Conservation (phyloP, 1,140 invertebrate genomes). For the Drosophila subobscura region DNA sequence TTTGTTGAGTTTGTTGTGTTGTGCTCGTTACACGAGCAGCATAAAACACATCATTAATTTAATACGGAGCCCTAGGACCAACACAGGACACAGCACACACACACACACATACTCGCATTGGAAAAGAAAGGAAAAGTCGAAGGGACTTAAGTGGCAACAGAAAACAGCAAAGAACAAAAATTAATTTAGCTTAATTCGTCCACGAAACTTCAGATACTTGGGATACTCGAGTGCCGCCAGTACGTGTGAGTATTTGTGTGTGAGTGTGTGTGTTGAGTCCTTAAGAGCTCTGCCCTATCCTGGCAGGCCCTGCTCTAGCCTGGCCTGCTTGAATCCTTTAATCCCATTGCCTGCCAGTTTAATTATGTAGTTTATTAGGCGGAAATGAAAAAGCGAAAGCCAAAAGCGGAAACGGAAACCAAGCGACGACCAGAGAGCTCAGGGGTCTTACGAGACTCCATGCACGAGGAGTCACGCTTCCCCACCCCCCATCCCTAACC, state of each 20-base stretch:
- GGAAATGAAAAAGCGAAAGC: conserved; percentile 83
- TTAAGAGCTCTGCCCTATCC: conserved; percentile 28
- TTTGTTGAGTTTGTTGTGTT: conserved; percentile 12
- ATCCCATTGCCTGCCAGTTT: conserved; percentile 82
- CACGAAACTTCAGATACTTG: conserved; percentile 63
- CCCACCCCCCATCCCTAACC: conserved; percentile 11
- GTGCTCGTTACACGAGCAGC: conserved; percentile 30
- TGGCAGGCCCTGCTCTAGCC: too few species aligned
- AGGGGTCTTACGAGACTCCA: conserved; percentile 35
- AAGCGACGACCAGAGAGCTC: conserved; percentile 50
- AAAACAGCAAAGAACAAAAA: conserved; percentile 71
- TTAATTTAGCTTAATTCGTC: conserved; percentile 83
- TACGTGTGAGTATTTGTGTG: conserved; percentile 10
- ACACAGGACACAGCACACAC: conserved; percentile 9
- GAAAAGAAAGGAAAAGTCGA: conserved; percentile 64
- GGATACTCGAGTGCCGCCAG: conserved; percentile 44
- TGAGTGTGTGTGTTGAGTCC: conserved; percentile 23
- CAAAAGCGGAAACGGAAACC: conserved; percentile 77
- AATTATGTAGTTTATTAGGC: conserved; percentile 83
- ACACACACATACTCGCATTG: conserved; percentile 8
- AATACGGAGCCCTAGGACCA: conserved; percentile 58
- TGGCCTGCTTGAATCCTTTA: conserved; percentile 67
- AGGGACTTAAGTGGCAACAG: conserved; percentile 68
- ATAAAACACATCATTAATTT: conserved; percentile 82
- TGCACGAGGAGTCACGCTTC: conserved; percentile 23